Evolutionary conservation across 2,113 vertebrate genomes (phyloP).

Genomic region (Poecile atricapillus): DNA sequence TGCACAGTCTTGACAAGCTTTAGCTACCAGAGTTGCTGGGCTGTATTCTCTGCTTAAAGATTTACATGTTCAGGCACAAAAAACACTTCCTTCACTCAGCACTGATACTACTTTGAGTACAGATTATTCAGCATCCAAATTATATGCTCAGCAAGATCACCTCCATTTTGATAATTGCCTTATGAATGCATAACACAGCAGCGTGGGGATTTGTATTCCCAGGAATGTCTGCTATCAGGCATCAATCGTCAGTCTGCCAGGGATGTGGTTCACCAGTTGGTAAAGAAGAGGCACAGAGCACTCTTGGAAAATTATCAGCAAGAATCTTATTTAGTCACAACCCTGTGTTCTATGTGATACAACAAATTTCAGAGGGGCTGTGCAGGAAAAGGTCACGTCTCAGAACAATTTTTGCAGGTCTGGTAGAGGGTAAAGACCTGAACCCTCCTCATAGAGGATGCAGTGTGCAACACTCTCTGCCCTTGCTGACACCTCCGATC

Average conservation of each 20-base stretch:
- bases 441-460: background rate
- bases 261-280: background rate
- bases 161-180: conserved; percentile 57
- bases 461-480: background rate
- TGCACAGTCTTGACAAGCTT: background rate
- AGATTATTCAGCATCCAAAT: conserved; percentile 53
- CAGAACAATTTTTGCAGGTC: background rate
- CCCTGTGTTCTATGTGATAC: background rate
- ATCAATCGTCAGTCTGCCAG: background rate
- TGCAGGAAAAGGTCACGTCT: background rate
- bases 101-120: background rate
- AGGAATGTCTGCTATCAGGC: conserved; percentile 39
- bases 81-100: background rate
- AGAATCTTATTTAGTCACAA: background rate
- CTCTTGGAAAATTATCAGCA: background rate
- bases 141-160: conserved; percentile 16
- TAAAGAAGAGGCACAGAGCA: background rate
- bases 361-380: background rate
- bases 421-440: background rate
- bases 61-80: background rate
- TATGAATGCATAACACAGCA: conserved; percentile 56
- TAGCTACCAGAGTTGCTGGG: background rate
- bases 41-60: background rate
- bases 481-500: background rate
- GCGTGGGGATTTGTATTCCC: conserved; percentile 54